A percentile compares a stretch with the other conserved stretches of the same genome.
phyloP scores from a whole-genome alignment of 2,797 vertebrate genomes.

The Sebastes melanostomus region DNA sequence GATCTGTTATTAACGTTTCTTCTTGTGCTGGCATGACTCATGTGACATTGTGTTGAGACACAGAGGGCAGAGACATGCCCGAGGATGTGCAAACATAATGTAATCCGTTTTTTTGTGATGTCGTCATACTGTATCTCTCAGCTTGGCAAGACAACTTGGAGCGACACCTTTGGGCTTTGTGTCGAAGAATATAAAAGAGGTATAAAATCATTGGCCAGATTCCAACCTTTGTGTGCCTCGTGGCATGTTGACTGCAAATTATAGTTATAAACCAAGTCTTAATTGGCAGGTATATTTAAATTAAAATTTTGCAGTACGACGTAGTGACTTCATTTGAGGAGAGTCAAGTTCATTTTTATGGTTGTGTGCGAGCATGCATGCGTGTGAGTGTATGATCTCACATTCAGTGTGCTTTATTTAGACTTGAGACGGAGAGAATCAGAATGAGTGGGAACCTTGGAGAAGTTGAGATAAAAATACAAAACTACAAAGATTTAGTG shows the following conservation, averaged over 20 bases:
- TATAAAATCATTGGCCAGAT: neutral
- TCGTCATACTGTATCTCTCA: neutral
- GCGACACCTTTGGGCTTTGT: neutral
- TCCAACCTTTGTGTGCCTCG: neutral
- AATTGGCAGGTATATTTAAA: neutral
- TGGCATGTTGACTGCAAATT: neutral
- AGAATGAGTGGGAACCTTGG: neutral
- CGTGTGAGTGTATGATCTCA: neutral
- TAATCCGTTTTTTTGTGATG: neutral
- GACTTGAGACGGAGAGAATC: neutral
- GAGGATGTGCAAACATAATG: constrained; percentile 1
- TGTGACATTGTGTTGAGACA: constrained; percentile 17
- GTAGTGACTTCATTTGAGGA: neutral
- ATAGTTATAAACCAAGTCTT: neutral
- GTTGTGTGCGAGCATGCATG: neutral
- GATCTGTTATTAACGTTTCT: neutral
- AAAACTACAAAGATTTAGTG: neutral
- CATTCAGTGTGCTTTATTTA: neutral
- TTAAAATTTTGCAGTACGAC: neutral
- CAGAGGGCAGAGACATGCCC: neutral
- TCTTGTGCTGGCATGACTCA: constrained; percentile 28
- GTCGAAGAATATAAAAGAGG: neutral
- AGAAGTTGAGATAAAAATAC: neutral
- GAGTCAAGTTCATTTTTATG: neutral
- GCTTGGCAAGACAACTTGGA: neutral